These are phyloP conservation scores for Ceramica pisi DNA, from an alignment of 2,888 invertebrate species.

Conservation along the genomic window DNA sequence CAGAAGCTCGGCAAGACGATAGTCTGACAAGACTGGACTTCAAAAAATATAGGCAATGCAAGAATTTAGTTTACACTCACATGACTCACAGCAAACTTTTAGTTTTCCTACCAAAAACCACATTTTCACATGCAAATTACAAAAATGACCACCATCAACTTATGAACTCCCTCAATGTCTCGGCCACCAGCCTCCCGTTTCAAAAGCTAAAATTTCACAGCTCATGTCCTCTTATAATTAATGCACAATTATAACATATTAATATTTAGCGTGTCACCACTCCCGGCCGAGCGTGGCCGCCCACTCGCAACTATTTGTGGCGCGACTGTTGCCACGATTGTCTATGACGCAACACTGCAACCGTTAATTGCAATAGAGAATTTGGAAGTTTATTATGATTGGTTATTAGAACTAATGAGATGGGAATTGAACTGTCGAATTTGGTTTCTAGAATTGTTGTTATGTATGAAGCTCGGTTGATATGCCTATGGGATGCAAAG, in stretches of 20 bases:
- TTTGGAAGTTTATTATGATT: slow-evolving; percentile 15
- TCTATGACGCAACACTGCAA: slow-evolving; percentile 60
- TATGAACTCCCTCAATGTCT: slow-evolving; percentile 40
- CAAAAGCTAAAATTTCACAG: slow-evolving; percentile 48
- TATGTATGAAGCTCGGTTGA: background rate
- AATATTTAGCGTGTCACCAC: slow-evolving; percentile 61
- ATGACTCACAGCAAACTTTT: background rate
- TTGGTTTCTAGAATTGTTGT: background rate
- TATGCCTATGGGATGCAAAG: no score
- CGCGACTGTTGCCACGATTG: slow-evolving; percentile 51
- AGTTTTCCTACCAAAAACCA: no score
- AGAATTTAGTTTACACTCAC: no score
- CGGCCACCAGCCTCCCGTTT: slow-evolving; percentile 34
- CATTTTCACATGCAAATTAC: background rate
- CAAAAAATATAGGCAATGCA: no score
- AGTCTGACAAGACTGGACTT: background rate
- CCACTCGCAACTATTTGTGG: slow-evolving; percentile 61
- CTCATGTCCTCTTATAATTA: slow-evolving; percentile 52
- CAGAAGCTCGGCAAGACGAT: background rate
- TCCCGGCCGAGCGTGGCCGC: slow-evolving; percentile 49
- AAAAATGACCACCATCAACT: background rate
- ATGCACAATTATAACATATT: slow-evolving; percentile 62
- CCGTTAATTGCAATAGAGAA: slow-evolving; percentile 53
- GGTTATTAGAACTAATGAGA: background rate
- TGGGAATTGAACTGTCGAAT: slow-evolving; percentile 11